Evolutionary conservation across 2,888 invertebrate genomes (phyloP), one percentile per base, ranked within the genome.

Genomic region (Acanthopleura granulata): DNA sequence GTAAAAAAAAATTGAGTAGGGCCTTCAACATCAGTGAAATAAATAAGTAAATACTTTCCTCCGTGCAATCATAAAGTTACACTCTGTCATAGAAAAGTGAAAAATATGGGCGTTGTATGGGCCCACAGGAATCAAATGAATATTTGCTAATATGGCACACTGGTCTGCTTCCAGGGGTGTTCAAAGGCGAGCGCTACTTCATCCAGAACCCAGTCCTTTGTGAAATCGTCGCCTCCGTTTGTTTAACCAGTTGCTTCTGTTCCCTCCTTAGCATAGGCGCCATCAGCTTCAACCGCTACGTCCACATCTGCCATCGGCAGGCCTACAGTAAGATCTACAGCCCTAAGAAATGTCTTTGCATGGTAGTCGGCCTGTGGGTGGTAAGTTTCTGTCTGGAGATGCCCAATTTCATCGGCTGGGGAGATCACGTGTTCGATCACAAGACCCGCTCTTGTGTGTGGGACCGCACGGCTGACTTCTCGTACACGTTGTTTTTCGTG

Each of bases 361-460:
- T 78, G 74, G 82, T 81, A 27, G 30, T 74, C 1, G 74, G 75
- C 0, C 77, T 80, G n/a, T 82, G 82, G 82, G 29, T 76, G n/a
- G 49, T 82, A 29, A 75, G 80, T 30, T 82, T 82, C 72, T 66
- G 78, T 22, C 73, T 80, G 6, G 79, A 82, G 61, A 25, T 79
- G 70, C 79, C 79, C 4, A 80, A 78, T 73, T 74, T 78, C 66
- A 70, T 80, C 57, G 82, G 80, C 29, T 82, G 82, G 82, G 81
- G 81, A 9, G 80, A 79, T 49, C 78, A 82, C 62, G 75, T 62
- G 25, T 82, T 76, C 71, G 82, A 82, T 73, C 69, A 74, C 18
- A 82, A 82, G 72, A 79, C 79, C n/a, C 66, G 79, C 22, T 76
- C 61, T 40, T 82, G 82, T 73, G 79, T 81, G 18, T 82, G 79